Conservation (phyloP, 2,888 invertebrate species). For the Trimorus sp. region DNA sequence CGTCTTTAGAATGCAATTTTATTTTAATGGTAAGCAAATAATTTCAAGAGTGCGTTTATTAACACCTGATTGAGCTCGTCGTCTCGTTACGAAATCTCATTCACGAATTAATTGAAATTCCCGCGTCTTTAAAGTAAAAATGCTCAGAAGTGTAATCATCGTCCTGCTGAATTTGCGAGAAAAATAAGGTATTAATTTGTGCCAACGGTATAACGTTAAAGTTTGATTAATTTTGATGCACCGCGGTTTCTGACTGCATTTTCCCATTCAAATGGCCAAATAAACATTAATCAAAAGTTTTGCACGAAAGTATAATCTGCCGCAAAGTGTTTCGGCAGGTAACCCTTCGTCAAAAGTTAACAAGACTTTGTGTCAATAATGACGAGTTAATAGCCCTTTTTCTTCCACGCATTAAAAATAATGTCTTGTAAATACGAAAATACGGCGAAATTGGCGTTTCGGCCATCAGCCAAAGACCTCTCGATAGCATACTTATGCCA, state of each 20-base stretch:
- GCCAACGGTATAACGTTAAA: too few species aligned
- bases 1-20: too few species aligned
- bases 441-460: conserved; percentile 51
- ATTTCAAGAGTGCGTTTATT: too few species aligned
- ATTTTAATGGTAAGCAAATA: too few species aligned
- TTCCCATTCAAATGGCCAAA: conserved; percentile 22
- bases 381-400: conserved; percentile 61
- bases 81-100: neutral
- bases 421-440: conserved; percentile 62
- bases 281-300: conserved; percentile 43
- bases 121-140: neutral
- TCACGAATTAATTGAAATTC: conserved; percentile 12
- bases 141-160: too few species aligned
- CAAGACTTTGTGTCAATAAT: conserved; percentile 61
- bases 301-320: conserved; percentile 24
- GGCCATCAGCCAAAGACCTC: conserved; percentile 32
- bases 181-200: too few species aligned
- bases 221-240: conserved; percentile 4
- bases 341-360: conserved; percentile 33
- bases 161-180: too few species aligned
- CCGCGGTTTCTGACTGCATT: conserved; percentile 4
- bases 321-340: conserved; percentile 22
- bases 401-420: conserved; percentile 58
- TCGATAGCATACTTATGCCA: conserved; percentile 57
- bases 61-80: too few species aligned